These are phyloP conservation scores for Enteromius anoplus DNA, from an alignment of 2,797 vertebrate genomes.

Conservation along the genomic window DNA sequence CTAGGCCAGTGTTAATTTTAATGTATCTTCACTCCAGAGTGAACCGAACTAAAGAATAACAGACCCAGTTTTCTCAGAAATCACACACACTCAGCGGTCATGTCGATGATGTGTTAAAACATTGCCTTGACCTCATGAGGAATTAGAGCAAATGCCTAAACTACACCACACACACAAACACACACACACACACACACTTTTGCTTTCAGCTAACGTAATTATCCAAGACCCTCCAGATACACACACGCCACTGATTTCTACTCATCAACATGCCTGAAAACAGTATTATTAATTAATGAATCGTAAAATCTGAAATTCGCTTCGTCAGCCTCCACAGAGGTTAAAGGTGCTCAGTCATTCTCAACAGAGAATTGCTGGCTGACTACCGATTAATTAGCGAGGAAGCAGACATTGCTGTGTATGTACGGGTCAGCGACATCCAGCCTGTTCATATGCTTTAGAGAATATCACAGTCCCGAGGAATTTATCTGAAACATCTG, in stretches of 20 bases:
- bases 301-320: not conserved
- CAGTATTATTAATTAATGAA: not conserved
- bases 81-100: slow-evolving; percentile 7
- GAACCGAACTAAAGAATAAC: slow-evolving; percentile 40
- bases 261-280: slow-evolving; percentile 2
- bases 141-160: slow-evolving; percentile 19
- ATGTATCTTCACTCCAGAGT: slow-evolving; percentile 53
- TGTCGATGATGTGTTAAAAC: slow-evolving; percentile 19
- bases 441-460: slow-evolving; percentile 31
- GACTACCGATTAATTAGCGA: not conserved
- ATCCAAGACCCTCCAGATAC: not conserved
- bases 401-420: not conserved
- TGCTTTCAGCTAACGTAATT: not conserved
- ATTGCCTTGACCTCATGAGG: slow-evolving; percentile 24
- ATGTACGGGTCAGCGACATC: slow-evolving; percentile 6
- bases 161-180: not conserved
- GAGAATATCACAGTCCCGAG: not conserved
- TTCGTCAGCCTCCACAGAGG: not conserved
- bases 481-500: not conserved
- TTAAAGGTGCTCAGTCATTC: not conserved
- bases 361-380: not conserved
- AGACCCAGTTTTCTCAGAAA: slow-evolving; percentile 28
- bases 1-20: slow-evolving; percentile 73
- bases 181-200: not conserved
- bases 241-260: not conserved